Conservation (phyloP, 2,113 vertebrate genomes). For the Vidua macroura region DNA sequence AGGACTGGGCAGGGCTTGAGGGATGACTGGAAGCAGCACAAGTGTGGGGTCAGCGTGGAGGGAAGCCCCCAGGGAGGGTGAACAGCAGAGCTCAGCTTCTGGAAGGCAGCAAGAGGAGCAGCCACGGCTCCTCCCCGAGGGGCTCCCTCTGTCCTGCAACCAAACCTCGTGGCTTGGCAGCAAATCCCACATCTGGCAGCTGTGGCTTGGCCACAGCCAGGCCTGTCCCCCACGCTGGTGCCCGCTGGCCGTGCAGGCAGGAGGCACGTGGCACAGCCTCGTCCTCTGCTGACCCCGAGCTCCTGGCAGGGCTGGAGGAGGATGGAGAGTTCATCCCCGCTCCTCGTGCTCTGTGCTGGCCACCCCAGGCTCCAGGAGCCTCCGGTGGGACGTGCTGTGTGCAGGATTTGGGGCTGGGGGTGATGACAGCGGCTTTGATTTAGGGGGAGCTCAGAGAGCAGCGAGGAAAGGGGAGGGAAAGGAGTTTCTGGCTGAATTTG, state of each 20-base stretch:
- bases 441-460: neutral
- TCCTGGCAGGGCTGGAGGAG: neutral
- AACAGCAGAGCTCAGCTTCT: neutral
- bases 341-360: neutral
- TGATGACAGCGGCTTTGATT: neutral
- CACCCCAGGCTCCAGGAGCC: neutral
- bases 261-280: neutral
- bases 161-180: neutral
- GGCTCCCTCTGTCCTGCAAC: neutral
- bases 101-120: accelerated
- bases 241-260: neutral
- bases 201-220: neutral
- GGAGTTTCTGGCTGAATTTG: neutral
- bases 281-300: neutral
- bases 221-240: neutral
- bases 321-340: accelerated
- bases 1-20: neutral
- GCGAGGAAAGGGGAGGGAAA: neutral
- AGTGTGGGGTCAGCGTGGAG: neutral
- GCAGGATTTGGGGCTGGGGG: neutral
- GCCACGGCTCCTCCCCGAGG: neutral
- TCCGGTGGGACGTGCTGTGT: accelerated
- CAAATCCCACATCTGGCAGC: neutral
- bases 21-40: neutral
- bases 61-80: neutral